Evolutionary conservation across 2,113 vertebrate genomes (phyloP).

Genomic region (Apus apus): DNA sequence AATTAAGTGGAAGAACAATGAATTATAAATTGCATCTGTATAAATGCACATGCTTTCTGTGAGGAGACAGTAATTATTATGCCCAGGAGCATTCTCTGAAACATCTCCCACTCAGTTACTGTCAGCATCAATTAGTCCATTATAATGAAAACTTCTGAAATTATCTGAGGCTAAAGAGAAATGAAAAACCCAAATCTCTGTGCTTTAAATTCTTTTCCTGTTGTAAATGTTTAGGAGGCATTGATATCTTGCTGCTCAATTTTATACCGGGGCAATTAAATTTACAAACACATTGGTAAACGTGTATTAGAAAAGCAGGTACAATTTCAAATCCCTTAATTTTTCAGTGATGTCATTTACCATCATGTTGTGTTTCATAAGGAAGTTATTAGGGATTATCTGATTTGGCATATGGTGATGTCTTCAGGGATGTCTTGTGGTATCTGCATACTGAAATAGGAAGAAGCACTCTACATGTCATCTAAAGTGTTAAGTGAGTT

Average conservation of each 20-base stretch:
- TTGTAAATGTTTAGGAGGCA: background rate
- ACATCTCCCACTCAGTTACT: background rate
- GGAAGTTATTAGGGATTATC: background rate
- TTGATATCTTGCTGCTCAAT: background rate
- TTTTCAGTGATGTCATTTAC: background rate
- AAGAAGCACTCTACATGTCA: background rate
- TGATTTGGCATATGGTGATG: background rate
- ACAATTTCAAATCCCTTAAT: background rate
- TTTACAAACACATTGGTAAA: background rate
- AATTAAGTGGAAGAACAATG: background rate
- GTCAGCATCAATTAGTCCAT: background rate
- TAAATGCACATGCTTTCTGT: background rate
- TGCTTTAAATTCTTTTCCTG: background rate
- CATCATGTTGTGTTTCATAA: background rate
- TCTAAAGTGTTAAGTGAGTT: background rate
- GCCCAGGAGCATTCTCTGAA: background rate
- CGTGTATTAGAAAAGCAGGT: background rate
- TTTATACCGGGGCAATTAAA: background rate
- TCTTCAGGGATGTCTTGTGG: background rate
- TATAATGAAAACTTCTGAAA: slow-evolving; percentile 1
- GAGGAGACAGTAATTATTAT: background rate
- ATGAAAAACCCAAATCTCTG: background rate
- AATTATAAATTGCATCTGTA: slow-evolving; percentile 6
- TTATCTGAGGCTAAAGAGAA: background rate
- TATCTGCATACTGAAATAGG: background rate